Conservation (phyloP, 2,797 vertebrate species). For the Peromyscus nudipes region DNA sequence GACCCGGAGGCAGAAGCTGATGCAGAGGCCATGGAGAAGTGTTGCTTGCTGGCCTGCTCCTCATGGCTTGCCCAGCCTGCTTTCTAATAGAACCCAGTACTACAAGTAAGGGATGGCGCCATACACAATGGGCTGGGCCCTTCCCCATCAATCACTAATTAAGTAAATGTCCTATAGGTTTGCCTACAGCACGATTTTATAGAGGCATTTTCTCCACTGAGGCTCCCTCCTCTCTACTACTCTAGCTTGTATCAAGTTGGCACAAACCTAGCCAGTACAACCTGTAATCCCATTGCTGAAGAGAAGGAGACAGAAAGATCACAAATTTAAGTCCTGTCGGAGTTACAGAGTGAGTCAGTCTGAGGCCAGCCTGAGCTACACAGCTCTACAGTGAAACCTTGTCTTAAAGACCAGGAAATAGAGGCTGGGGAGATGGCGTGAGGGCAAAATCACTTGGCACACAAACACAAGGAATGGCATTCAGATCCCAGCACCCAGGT, state of each 20-base stretch:
- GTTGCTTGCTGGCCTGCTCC: background rate
- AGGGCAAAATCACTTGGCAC: background rate
- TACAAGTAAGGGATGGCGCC: background rate
- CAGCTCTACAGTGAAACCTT: background rate
- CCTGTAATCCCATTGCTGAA: background rate
- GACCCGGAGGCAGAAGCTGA: background rate
- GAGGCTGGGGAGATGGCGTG: background rate
- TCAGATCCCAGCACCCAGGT: background rate
- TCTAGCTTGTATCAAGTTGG: background rate
- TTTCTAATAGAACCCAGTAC: background rate
- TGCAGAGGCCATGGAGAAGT: background rate
- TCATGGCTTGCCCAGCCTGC: background rate
- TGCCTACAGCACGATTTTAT: background rate
- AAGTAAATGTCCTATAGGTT: background rate
- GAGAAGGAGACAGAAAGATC: background rate
- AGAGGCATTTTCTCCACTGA: background rate
- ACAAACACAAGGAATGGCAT: background rate
- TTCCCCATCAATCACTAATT: background rate
- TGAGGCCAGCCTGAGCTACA: background rate
- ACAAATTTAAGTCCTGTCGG: background rate
- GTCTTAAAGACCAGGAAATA: background rate
- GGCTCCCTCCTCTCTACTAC: background rate
- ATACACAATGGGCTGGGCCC: background rate
- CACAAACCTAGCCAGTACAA: background rate
- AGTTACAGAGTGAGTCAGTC: background rate